These are phyloP conservation scores for Balaenoptera acutorostrata DNA, from an alignment of 2,113 vertebrate species.

Conservation along the genomic window DNA sequence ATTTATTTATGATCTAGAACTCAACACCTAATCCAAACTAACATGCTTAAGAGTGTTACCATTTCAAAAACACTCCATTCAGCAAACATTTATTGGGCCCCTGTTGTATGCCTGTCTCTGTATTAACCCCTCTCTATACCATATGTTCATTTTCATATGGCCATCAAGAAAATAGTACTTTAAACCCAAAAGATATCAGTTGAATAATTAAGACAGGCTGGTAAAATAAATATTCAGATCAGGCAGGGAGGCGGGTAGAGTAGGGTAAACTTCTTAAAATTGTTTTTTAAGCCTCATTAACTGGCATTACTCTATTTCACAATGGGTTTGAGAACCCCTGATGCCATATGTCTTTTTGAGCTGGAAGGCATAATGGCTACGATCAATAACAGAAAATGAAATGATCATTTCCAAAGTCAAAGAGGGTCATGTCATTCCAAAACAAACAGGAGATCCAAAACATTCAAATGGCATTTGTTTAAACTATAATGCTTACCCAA, in stretches of 20 bases:
- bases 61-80: not conserved
- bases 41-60: not conserved
- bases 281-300: not conserved
- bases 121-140: not conserved
- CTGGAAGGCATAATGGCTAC: not conserved
- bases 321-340: not conserved
- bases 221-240: not conserved
- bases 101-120: not conserved
- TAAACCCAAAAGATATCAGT: not conserved
- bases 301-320: not conserved
- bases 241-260: not conserved
- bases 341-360: not conserved
- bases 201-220: not conserved
- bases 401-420: not conserved
- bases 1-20: not conserved
- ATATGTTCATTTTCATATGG: not conserved
- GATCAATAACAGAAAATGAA: not conserved
- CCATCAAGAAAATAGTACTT: not conserved
- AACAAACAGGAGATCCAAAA: not conserved
- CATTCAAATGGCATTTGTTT: not conserved
- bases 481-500: not conserved
- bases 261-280: not conserved
- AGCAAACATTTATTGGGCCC: not conserved
- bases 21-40: not conserved
- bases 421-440: not conserved